Percentiles rank a stretch among this genome's conserved stretches.
Evolutionary conservation across 2,888 invertebrate genomes (phyloP).

Genomic region (Lymantria monacha): DNA sequence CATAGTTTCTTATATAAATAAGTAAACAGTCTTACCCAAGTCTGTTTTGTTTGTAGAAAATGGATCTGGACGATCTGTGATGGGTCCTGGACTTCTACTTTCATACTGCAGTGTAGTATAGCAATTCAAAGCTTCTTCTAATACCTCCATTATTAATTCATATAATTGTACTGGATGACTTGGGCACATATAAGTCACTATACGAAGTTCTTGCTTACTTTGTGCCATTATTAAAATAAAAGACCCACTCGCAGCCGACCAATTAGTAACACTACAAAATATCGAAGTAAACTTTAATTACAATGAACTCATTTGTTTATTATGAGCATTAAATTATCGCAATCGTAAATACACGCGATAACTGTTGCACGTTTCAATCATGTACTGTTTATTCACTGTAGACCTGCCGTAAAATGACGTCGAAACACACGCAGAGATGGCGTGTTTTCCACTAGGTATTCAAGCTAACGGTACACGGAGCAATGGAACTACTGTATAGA

Average conservation of each 20-base stretch:
- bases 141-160: constrained; percentile 77
- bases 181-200: constrained; percentile 84
- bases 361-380: constrained; percentile 47
- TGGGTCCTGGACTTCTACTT: constrained; percentile 79
- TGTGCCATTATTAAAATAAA: constrained; percentile 50
- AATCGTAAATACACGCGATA: constrained; percentile 40
- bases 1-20: background rate
- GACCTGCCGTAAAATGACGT: constrained; percentile 25
- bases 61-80: constrained; percentile 76
- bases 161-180: constrained; percentile 83
- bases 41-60: constrained; percentile 79
- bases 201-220: constrained; percentile 66
- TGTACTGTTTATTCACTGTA: constrained; percentile 36
- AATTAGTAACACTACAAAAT: constrained; percentile 14
- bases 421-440: constrained; percentile 14
- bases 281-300: constrained; percentile 1
- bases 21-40: constrained; percentile 67
- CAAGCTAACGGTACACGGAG: background rate
- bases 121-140: constrained; percentile 76
- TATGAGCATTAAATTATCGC: constrained; percentile 10
- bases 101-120: constrained; percentile 82
- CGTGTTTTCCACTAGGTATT: constrained; percentile 23
- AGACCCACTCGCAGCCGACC: constrained; percentile 4
- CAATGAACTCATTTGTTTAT: constrained; percentile 12
- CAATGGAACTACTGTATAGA: too few relatives aligned